Percentiles rank a stretch among this genome's conserved stretches.
Evolutionary conservation across 2,113 vertebrate species (phyloP).

Genomic region (Vulpes vulpes): DNA sequence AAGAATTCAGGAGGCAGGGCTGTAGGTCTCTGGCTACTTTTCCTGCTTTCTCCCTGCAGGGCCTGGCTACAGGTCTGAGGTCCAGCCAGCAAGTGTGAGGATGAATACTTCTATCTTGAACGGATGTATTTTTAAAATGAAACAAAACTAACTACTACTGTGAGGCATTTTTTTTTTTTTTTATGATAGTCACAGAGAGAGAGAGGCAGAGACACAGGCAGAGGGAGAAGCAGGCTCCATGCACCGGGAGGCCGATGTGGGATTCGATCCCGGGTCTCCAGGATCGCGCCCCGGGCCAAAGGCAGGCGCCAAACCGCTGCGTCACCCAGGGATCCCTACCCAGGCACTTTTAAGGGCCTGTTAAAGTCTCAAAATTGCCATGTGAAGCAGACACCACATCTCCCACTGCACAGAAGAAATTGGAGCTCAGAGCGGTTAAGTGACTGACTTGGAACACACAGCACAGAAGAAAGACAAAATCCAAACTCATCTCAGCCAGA

Average conservation of each 20-base stretch:
- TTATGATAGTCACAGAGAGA: too few species aligned
- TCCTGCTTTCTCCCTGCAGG: background rate
- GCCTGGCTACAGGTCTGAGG: background rate
- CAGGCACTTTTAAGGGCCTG: background rate
- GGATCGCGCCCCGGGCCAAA: too few species aligned
- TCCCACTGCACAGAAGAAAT: background rate
- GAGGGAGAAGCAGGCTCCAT: too few species aligned
- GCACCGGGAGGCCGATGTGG: too few species aligned
- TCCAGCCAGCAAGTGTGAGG: background rate
- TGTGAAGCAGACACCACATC: accelerated
- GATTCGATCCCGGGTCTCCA: too few species aligned
- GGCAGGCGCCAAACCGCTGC: too few species aligned
- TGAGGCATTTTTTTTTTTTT: too few species aligned
- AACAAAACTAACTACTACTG: background rate
- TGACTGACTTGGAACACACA: background rate
- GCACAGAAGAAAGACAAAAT: background rate
- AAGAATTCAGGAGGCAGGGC: background rate
- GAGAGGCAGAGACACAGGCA: too few species aligned
- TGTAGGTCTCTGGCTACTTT: background rate
- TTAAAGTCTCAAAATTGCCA: background rate
- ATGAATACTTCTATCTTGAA: background rate
- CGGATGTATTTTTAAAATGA: background rate
- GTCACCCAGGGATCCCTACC: too few species aligned
- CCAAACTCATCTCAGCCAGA: background rate
- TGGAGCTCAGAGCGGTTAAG: background rate